Base-by-base conservation (phyloP, 2,797 vertebrate species). In the Sebastes dallii region DNA sequence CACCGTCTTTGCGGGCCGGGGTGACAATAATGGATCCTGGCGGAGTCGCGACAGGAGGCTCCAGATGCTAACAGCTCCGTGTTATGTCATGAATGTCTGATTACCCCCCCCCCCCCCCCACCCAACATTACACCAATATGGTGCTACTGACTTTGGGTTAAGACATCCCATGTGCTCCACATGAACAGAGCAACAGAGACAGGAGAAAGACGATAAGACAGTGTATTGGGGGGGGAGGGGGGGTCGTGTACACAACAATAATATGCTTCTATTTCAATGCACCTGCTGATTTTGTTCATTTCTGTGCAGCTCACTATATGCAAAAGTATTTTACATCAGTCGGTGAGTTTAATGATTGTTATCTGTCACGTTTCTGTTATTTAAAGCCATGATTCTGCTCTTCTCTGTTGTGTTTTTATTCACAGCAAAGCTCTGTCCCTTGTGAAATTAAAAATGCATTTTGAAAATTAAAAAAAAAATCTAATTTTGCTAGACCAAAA, bases 21-120 rank as follows among this genome's bases (percentile, higher is more conserved):
- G 80, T 89, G 89, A 90, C 86, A 85, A 75, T 86, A 87, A 91
- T 88, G 86, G 86, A 87, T 89, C 83, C 77, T 89, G 83, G 75
- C 50, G 54, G 80, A 78, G 84, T 78, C 50, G 66, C 77, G 54
- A 71, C 78, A 82, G 70, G 73, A 83, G 81, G 71, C 82, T 86
- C 66, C 36, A 65, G 78, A 91, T 42, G 58, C 65, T 77, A 87
- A 89, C 83, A 74, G 83, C 88, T 77, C 50, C 39, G 56, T 58
- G 75, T 90, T 74, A 83, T 81, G 83, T 81, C 82, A 68, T 81
- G 77, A 87, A 89, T 78, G 72, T 85, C 82, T 88, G 83, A 86
- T 81, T 79, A 60, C 39, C 8, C n/a, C 25, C 8, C n/a, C 39
- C 8, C n/a, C 6, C 20, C 29, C 0, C n/a, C n/a, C n/a, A 2